These are phyloP conservation scores for Cheiracanthium punctorium DNA, from an alignment of 2,888 invertebrate genomes.

Conservation along the genomic window DNA sequence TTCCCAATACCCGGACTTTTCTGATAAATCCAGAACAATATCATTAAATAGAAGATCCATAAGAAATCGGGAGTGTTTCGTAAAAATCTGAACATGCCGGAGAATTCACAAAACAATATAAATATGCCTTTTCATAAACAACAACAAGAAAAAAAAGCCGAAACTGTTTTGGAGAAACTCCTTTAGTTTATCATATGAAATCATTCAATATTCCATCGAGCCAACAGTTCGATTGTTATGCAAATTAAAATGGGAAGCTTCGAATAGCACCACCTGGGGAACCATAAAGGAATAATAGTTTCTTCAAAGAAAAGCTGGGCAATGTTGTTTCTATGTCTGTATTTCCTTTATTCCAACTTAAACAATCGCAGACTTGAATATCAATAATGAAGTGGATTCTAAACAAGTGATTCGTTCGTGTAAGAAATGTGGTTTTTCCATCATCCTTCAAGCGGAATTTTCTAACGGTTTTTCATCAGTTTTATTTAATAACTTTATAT, in stretches of 20 bases:
- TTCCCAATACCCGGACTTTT: no score
- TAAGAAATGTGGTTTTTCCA: background rate
- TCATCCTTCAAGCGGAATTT: background rate
- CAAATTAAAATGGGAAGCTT: constrained; percentile 45
- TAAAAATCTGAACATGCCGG: no score
- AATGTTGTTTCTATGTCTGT: background rate
- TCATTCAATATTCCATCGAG: constrained; percentile 16
- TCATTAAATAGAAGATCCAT: no score
- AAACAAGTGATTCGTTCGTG: background rate
- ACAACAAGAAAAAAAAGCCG: background rate
- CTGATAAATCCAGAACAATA: no score
- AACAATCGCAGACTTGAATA: background rate
- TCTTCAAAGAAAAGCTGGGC: background rate
- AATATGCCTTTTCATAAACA: background rate
- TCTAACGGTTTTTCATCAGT: background rate
- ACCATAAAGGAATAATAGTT: background rate
- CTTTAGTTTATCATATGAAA: constrained; percentile 7
- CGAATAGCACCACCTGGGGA: constrained; percentile 48
- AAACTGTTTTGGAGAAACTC: background rate
- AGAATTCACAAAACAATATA: background rate
- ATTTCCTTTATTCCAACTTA: background rate
- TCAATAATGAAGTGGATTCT: constrained; percentile 10
- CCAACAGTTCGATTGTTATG: constrained; percentile 37
- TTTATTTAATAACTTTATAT: background rate
- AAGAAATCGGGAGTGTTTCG: no score